Evolutionary conservation across 2,113 vertebrate species (phyloP).

Genomic region (Tichodroma muraria): DNA sequence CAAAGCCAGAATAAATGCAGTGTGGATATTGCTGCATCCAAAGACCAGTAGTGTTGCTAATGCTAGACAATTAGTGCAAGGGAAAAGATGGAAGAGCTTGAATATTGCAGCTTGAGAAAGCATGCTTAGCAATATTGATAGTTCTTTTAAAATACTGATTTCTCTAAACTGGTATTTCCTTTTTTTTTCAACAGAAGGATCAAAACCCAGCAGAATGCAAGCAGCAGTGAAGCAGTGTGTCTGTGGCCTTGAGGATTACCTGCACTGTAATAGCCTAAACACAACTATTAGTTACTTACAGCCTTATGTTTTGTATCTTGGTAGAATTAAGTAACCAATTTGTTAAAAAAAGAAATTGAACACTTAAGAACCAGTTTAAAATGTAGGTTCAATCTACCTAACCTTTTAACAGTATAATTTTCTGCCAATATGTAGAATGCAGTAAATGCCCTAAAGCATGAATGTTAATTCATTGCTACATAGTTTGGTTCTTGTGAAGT

Average conservation of each 20-base stretch:
- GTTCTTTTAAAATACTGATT: not conserved
- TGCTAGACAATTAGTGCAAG: not conserved
- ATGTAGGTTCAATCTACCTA: slow-evolving; percentile 82
- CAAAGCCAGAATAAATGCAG: not conserved
- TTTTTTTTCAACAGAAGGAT: slow-evolving; percentile 88
- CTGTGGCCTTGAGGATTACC: slow-evolving; percentile 89
- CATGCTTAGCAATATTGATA: not conserved
- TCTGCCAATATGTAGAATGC: slow-evolving; percentile 81
- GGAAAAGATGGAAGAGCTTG: not conserved
- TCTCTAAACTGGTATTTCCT: not conserved
- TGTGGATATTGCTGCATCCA: not conserved
- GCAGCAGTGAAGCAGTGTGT: slow-evolving; percentile 91
- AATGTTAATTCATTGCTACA: slow-evolving; percentile 85
- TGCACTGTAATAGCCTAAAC: slow-evolving; percentile 95
- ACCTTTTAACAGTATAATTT: slow-evolving; percentile 87
- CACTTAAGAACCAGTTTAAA: slow-evolving; percentile 81
- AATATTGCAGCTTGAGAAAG: not conserved
- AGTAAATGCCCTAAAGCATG: slow-evolving; percentile 82
- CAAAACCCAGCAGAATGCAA: slow-evolving; percentile 97
- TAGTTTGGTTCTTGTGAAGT: slow-evolving; percentile 95
- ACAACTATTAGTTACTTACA: slow-evolving; percentile 92
- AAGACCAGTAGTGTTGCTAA: not conserved
- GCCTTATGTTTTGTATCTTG: slow-evolving; percentile 99
- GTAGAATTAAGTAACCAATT: slow-evolving; percentile 89
- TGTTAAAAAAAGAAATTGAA: slow-evolving; percentile 81